Percentiles rank a stretch among this genome's conserved stretches.
Evolutionary conservation across 2,888 invertebrate species (phyloP).

Genomic region (Apodemia zela): DNA sequence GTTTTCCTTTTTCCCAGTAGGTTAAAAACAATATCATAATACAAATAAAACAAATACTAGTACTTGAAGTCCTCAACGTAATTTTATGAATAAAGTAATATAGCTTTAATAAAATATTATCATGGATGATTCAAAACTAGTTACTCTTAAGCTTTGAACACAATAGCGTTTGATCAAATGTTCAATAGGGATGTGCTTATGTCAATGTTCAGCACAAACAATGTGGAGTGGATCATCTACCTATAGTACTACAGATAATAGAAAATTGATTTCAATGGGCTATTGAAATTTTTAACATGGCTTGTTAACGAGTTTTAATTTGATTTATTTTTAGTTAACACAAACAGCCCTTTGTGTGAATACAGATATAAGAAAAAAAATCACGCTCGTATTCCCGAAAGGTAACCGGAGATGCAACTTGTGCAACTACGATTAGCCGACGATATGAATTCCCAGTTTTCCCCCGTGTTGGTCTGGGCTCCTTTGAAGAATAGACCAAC

Average conservation of each 20-base stretch:
- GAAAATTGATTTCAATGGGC: neutral
- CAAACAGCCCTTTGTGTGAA: neutral
- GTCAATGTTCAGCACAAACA: conserved; percentile 10
- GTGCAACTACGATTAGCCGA: too few relatives aligned
- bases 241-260: conserved; percentile 1
- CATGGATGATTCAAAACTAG: neutral
- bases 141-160: neutral
- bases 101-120: neutral
- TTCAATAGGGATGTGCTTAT: conserved; percentile 11
- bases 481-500: too few relatives aligned
- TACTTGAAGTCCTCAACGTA: neutral
- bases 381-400: too few relatives aligned
- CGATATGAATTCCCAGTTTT: too few relatives aligned
- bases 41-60: too few relatives aligned
- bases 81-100: neutral
- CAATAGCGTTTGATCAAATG: conserved; percentile 5
- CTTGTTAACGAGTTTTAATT: neutral
- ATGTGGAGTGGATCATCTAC: conserved; percentile 8
- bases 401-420: too few relatives aligned
- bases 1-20: too few relatives aligned
- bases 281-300: neutral
- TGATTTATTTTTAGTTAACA: neutral
- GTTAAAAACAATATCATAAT: too few relatives aligned
- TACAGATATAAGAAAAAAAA: neutral
- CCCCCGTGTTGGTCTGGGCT: too few relatives aligned